A percentile compares a stretch with the other conserved stretches of the same genome.
Conservation (phyloP, 2,888 invertebrate genomes). For the Acanthoscelides obtectus region DNA sequence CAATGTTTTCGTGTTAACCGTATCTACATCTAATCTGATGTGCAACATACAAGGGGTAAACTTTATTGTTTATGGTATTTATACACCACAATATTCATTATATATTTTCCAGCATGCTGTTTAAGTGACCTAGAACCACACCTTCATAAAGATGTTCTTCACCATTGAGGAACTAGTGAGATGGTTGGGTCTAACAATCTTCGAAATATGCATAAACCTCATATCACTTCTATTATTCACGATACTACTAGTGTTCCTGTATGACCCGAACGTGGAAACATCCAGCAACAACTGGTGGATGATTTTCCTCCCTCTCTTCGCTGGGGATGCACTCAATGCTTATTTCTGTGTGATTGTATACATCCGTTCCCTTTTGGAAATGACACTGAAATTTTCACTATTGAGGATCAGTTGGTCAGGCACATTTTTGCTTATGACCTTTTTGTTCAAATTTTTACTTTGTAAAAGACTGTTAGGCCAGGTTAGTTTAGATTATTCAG, state of each 20-base stretch:
- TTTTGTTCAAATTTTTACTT: constrained; percentile 86
- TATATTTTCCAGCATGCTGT: background rate
- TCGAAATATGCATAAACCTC: constrained; percentile 91
- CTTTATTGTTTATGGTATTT: no score
- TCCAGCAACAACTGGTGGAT: constrained; percentile 72
- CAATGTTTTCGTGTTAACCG: no score
- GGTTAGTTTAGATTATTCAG: constrained; percentile 79
- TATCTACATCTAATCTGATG: no score
- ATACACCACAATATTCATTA: no score
- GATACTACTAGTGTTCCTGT: constrained; percentile 74
- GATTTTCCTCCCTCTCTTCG: constrained; percentile 87
- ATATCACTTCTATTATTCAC: constrained; percentile 80
- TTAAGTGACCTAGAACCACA: background rate
- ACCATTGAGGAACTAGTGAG: constrained; percentile 83
- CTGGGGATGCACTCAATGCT: constrained; percentile 86
- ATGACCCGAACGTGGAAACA: constrained; percentile 57
- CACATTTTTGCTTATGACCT: constrained; percentile 75
- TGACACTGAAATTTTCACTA: constrained; percentile 65
- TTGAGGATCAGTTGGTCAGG: constrained; percentile 80
- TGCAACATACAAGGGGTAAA: no score
- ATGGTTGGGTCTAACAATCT: constrained; percentile 92
- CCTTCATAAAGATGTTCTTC: constrained; percentile 64
- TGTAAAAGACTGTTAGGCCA: constrained; percentile 83
- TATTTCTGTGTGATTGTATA: constrained; percentile 95
- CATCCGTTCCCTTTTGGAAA: constrained; percentile 84